phyloP scores from a whole-genome alignment of 2,888 invertebrate species.

The Drosophila koepferae region DNA sequence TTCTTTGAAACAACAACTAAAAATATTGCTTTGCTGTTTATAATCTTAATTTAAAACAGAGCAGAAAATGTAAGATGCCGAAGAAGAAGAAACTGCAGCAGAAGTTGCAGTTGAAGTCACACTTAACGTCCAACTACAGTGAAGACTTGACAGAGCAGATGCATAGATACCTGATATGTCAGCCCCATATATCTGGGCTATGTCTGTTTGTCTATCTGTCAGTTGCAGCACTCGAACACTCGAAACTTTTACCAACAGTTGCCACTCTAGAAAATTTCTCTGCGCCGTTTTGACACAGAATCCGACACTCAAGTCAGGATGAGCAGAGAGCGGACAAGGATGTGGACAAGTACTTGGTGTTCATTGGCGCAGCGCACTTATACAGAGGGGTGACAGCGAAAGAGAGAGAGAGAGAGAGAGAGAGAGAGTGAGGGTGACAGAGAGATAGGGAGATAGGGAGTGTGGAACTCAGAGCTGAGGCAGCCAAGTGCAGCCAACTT shows the following conservation, averaged over 20 bases:
- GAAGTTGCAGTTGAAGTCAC: not conserved
- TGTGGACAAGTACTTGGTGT: constrained; percentile 54
- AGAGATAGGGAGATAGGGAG: not conserved
- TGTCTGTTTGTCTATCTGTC: constrained; percentile 55
- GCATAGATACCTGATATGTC: constrained; percentile 44
- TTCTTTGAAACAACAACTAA: not conserved
- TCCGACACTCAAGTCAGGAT: constrained; percentile 45
- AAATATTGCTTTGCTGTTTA: not conserved
- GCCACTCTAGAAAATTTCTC: constrained; percentile 62
- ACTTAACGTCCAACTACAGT: constrained; percentile 13
- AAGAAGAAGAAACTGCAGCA: not conserved
- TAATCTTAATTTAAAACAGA: constrained; percentile 4
- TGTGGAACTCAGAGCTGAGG: constrained; percentile 5
- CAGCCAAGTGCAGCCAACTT: constrained; percentile 63
- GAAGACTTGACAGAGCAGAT: constrained; percentile 14
- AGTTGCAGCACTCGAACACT: constrained; percentile 57
- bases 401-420: not conserved
- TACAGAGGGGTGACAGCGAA: not conserved
- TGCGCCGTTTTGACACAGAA: constrained; percentile 75
- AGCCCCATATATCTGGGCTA: constrained; percentile 52
- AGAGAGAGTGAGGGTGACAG: not conserved
- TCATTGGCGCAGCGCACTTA: constrained; percentile 56
- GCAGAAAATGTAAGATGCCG: not conserved
- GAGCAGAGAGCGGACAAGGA: constrained; percentile 8
- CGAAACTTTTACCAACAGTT: constrained; percentile 52